Evolutionary conservation across 2,113 vertebrate genomes (phyloP).

Genomic region (Gadus chalcogrammus): DNA sequence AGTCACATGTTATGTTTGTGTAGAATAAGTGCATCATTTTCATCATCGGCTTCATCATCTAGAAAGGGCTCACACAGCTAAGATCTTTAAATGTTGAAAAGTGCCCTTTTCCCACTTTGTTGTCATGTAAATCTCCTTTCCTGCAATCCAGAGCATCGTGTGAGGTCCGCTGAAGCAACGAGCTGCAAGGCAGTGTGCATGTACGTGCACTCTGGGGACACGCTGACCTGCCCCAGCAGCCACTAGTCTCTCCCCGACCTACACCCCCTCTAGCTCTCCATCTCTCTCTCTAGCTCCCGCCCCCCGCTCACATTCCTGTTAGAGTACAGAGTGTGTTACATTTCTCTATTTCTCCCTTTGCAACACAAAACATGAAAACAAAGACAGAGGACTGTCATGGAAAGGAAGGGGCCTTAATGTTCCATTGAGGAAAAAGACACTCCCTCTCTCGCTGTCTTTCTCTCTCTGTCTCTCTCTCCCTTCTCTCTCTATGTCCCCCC

Average conservation of each 20-base stretch:
- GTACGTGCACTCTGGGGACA: conserved; percentile 32
- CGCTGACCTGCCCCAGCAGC: conserved; percentile 24
- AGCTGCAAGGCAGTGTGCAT: not conserved
- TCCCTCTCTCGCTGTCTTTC: no score
- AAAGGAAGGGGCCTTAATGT: conserved; percentile 7
- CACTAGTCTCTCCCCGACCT: conserved; percentile 21
- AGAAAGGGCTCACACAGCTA: no score
- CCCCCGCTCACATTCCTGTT: conserved; percentile 44
- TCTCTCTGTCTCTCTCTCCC: no score
- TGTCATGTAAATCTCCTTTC: no score
- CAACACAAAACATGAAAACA: conserved; percentile 28
- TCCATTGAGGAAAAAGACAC: conserved; percentile 11
- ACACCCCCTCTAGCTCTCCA: not conserved
- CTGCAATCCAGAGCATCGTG: no score
- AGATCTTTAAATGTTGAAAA: no score
- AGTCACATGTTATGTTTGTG: no score
- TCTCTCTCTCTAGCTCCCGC: conserved; percentile 17
- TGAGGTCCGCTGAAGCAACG: not conserved
- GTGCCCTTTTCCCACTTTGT: no score
- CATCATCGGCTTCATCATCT: no score
- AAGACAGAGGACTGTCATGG: conserved; percentile 16
- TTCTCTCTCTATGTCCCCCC: no score
- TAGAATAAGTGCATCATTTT: no score
- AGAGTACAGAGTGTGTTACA: conserved; percentile 6
- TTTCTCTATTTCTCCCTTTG: no score